Conservation (phyloP, 2,797 vertebrate species). For the Poecile montanus region DNA sequence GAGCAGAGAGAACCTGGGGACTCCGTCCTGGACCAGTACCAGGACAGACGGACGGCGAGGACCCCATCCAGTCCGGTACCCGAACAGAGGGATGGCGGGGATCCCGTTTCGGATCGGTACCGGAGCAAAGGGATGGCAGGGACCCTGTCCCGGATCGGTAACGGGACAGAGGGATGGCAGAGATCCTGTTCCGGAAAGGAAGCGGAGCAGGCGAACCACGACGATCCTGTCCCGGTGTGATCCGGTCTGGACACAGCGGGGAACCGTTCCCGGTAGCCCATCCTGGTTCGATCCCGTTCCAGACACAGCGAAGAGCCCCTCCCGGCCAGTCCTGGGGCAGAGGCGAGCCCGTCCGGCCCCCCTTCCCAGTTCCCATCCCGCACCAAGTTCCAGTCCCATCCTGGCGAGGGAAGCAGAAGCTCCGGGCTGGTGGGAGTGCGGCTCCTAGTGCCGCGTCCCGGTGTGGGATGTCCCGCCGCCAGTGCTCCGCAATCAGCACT, state of each 20-base stretch:
- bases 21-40: background rate
- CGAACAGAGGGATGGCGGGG: background rate
- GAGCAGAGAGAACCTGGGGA: background rate
- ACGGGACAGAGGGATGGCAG: background rate
- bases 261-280: background rate
- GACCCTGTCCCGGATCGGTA: background rate
- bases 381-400: background rate
- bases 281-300: background rate
- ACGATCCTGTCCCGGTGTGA: background rate
- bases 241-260: background rate
- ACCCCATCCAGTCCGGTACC: background rate
- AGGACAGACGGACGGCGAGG: background rate
- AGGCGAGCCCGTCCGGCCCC: background rate
- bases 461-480: background rate
- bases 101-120: background rate
- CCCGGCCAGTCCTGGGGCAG: background rate
- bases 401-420: background rate
- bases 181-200: background rate
- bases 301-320: background rate
- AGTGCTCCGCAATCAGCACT: background rate
- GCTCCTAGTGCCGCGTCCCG: background rate
- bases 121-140: background rate
- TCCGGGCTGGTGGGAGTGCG: background rate
- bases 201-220: background rate
- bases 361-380: background rate